A percentile compares a stretch with the other conserved stretches of the same genome.
These are phyloP conservation scores for Epinephelus coioides DNA, from an alignment of 2,797 vertebrate genomes.

Conservation along the genomic window DNA sequence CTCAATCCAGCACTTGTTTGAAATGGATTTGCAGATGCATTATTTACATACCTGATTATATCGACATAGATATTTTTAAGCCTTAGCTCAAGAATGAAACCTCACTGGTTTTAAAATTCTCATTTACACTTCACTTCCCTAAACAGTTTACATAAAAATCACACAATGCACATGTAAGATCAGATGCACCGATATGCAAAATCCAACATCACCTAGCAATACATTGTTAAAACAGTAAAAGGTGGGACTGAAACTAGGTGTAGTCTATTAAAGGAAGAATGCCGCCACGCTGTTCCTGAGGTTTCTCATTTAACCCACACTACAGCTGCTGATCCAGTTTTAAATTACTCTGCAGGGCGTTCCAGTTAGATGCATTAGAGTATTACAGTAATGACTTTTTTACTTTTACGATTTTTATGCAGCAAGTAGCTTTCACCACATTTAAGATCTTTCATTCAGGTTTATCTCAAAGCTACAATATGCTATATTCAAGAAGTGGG, in stretches of 20 bases:
- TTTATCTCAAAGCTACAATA: too few species aligned
- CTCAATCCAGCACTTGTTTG: background rate
- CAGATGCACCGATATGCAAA: background rate
- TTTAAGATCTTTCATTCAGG: background rate
- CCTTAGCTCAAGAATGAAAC: background rate
- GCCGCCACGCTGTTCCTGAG: background rate
- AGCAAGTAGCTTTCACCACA: background rate
- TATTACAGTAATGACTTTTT: background rate
- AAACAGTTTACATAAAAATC: background rate
- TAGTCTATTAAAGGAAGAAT: background rate
- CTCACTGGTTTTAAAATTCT: background rate
- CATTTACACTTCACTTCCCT: background rate
- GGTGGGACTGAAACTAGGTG: conserved; percentile 14
- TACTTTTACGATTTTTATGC: too few species aligned
- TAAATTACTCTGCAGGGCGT: background rate
- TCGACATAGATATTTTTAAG: background rate
- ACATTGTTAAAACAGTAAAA: background rate
- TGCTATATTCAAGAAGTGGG: background rate
- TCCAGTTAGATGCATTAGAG: background rate
- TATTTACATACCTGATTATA: too few species aligned
- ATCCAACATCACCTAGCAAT: background rate
- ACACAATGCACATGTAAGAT: background rate
- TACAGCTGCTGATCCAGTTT: background rate
- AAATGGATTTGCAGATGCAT: background rate
- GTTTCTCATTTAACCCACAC: background rate